Conservation (phyloP, 2,113 vertebrate genomes). For the Labeo rohita region DNA sequence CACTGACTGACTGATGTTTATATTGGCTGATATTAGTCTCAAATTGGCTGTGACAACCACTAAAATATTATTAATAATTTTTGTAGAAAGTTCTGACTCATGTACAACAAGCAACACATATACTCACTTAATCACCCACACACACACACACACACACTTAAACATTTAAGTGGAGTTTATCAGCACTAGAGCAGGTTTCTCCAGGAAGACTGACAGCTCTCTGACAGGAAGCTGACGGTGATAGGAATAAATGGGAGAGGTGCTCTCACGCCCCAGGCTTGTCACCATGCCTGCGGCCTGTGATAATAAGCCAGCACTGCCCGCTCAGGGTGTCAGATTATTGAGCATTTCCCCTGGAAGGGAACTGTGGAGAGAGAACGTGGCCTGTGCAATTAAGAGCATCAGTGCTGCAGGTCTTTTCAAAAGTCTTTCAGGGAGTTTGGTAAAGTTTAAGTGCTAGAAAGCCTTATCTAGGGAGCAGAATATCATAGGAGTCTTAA, state of each 20-base stretch:
- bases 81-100: neutral
- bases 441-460: conserved; percentile 3
- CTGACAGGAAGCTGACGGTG: conserved; percentile 55
- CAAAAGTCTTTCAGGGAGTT: conserved; percentile 23
- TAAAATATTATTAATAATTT: neutral
- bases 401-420: conserved; percentile 11
- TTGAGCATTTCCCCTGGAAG: conserved; percentile 12
- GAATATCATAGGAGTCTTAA: neutral
- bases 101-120: neutral
- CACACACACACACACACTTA: conserved; percentile 2
- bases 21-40: neutral
- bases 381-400: conserved; percentile 1
- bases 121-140: neutral
- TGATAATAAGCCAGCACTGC: conserved; percentile 45
- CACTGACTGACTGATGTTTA: neutral
- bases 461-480: neutral
- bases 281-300: conserved; percentile 8
- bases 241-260: conserved; percentile 51
- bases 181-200: neutral
- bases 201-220: conserved; percentile 26
- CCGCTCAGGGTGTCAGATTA: conserved; percentile 13
- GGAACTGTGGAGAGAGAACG: neutral
- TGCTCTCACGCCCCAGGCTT: conserved; percentile 48
- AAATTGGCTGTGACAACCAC: neutral
- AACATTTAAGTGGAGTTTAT: conserved; percentile 29